These are phyloP conservation scores for Planiliza haematocheilus DNA, from an alignment of 2,113 vertebrate species.

Conservation along the genomic window DNA sequence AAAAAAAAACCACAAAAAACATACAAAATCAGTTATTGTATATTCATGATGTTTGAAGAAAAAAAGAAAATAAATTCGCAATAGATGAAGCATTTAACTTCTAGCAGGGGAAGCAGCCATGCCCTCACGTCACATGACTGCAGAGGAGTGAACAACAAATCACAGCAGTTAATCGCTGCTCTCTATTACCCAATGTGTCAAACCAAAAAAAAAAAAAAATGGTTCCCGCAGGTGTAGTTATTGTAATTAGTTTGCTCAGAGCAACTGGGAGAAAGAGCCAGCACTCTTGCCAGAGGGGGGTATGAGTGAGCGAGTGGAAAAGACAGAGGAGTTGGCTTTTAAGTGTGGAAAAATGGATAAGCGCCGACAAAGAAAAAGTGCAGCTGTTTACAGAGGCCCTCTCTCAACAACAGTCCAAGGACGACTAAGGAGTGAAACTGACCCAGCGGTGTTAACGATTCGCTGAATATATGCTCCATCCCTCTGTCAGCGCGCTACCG, in stretches of 20 bases:
- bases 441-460: constrained; percentile 50
- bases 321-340: constrained; percentile 32
- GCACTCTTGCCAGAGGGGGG: constrained; percentile 30
- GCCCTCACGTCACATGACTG: constrained; percentile 28
- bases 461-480: constrained; percentile 48
- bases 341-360: constrained; percentile 27
- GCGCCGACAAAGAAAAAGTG: constrained; percentile 54
- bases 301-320: constrained; percentile 21
- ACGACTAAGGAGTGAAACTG: constrained; percentile 37
- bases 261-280: constrained; percentile 50
- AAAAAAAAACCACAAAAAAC: background rate
- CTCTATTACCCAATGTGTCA: constrained; percentile 65
- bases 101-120: constrained; percentile 11
- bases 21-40: background rate
- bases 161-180: constrained; percentile 64
- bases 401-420: constrained; percentile 51
- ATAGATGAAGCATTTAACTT: background rate
- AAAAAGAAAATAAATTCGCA: background rate
- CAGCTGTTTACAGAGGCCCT: constrained; percentile 48
- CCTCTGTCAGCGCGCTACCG: constrained; percentile 42
- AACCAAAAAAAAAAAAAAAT: constrained; percentile 70
- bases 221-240: constrained; percentile 77
- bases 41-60: constrained; percentile 1
- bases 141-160: constrained; percentile 55
- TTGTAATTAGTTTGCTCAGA: constrained; percentile 75